Evolutionary conservation across 2,797 vertebrate genomes (phyloP).

Genomic region (Oreochromis grahami): DNA sequence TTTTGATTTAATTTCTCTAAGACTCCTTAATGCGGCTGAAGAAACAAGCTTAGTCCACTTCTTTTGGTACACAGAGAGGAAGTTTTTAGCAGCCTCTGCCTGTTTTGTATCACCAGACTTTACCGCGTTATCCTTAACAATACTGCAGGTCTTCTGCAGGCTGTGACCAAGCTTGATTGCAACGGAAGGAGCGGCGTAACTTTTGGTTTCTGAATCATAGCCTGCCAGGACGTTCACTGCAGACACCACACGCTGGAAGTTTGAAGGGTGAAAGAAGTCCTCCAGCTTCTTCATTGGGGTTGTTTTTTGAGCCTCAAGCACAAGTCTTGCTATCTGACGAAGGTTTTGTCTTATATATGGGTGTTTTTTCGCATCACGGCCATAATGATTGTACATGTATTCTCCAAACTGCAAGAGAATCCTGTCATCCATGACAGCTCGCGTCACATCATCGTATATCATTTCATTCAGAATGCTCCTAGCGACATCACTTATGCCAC

Average conservation of each 20-base stretch:
- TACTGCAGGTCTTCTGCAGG: slow-evolving; percentile 53
- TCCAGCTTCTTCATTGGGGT: slow-evolving; percentile 48
- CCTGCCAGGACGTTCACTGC: slow-evolving; percentile 53
- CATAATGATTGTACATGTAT: slow-evolving; percentile 4
- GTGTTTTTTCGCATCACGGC: background rate
- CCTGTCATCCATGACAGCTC: slow-evolving; percentile 32
- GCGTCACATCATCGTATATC: slow-evolving; percentile 48
- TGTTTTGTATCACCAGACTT: background rate
- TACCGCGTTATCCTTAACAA: slow-evolving; percentile 37
- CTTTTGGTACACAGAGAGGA: slow-evolving; percentile 37
- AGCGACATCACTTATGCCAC: slow-evolving; percentile 22
- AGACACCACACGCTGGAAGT: slow-evolving; percentile 51
- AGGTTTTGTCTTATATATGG: slow-evolving; percentile 48
- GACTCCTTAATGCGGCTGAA: slow-evolving; percentile 3
- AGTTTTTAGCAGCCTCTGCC: slow-evolving; percentile 31
- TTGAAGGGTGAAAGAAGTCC: slow-evolving; percentile 53
- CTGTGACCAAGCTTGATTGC: slow-evolving; percentile 58
- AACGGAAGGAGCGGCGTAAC: slow-evolving; percentile 30
- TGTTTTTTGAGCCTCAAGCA: slow-evolving; percentile 42
- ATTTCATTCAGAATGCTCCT: slow-evolving; percentile 35
- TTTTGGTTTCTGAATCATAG: slow-evolving; percentile 38
- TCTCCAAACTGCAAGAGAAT: slow-evolving; percentile 54
- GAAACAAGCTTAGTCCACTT: slow-evolving; percentile 53
- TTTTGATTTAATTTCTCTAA: slow-evolving; percentile 14
- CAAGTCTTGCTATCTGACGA: slow-evolving; percentile 52